A percentile compares a stretch with the other conserved stretches of the same genome.
Conservation (phyloP, 2,888 invertebrate species). For the Sisyra terminalis region DNA sequence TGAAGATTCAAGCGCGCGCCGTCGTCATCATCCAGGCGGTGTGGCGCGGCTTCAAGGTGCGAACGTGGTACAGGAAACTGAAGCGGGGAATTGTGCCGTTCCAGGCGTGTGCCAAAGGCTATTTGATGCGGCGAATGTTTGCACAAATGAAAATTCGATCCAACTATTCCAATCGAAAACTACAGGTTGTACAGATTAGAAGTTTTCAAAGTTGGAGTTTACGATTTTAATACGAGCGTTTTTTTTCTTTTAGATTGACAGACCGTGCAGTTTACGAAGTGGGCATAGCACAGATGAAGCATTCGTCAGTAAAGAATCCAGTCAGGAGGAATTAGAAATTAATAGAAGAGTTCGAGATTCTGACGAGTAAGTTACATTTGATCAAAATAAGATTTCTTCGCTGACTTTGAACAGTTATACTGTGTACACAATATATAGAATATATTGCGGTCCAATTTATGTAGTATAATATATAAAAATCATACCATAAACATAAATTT, state of each 20-base stretch:
- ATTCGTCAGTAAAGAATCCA: constrained; percentile 32
- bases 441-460: too few species aligned
- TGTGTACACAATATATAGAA: too few species aligned
- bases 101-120: constrained; percentile 59
- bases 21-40: constrained; percentile 58
- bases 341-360: constrained; percentile 19
- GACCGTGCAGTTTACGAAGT: constrained; percentile 20
- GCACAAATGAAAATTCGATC: constrained; percentile 2
- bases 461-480: too few species aligned
- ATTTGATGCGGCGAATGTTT: constrained; percentile 33
- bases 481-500: too few species aligned
- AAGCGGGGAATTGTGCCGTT: constrained; percentile 40
- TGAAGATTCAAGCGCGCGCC: constrained; percentile 36
- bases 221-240: constrained; percentile 5
- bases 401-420: constrained; percentile 5
- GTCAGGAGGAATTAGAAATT: constrained; percentile 31
- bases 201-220: constrained; percentile 4
- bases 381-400: background rate
- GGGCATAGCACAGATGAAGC: constrained; percentile 34
- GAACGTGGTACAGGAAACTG: constrained; percentile 49
- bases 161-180: constrained; percentile 5
- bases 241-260: constrained; percentile 15
- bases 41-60: constrained; percentile 54
- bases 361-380: constrained; percentile 23
- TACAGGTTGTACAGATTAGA: constrained; percentile 8